phyloP scores from a whole-genome alignment of 2,888 invertebrate genomes.

The Diplazon laetatorius region DNA sequence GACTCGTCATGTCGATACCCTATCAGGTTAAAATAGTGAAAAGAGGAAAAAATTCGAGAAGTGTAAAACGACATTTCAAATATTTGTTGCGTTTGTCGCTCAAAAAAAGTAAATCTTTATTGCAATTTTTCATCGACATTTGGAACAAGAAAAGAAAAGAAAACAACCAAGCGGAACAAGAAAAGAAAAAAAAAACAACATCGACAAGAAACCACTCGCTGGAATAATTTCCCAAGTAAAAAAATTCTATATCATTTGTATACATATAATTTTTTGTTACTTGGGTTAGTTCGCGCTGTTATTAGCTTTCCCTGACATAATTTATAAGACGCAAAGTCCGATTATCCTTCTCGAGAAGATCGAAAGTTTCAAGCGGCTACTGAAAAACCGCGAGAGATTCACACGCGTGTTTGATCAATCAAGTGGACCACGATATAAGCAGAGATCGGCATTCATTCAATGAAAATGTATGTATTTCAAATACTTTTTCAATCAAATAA shows the following conservation, averaged over 20 bases:
- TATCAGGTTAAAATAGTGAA: background rate
- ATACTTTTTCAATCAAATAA: too few relatives aligned
- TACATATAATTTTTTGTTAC: too few relatives aligned
- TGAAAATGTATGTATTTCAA: too few relatives aligned
- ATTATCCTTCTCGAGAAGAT: conserved; percentile 40
- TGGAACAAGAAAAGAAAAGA: background rate
- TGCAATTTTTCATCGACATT: background rate
- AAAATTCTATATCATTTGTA: too few relatives aligned
- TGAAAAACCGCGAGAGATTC: conserved; percentile 18
- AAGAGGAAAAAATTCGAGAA: background rate
- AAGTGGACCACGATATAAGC: conserved; percentile 33
- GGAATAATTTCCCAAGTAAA: too few relatives aligned
- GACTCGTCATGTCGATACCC: background rate
- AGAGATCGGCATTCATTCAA: too few relatives aligned
- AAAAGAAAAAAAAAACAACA: conserved; percentile 4
- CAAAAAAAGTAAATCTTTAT: background rate
- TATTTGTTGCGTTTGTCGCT: background rate
- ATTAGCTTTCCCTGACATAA: conserved; percentile 43
- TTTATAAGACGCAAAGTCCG: conserved; percentile 12
- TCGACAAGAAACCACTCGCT: background rate
- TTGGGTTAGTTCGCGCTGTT: too few relatives aligned
- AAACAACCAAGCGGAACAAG: background rate
- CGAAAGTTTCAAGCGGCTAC: conserved; percentile 26
- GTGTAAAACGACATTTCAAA: background rate
- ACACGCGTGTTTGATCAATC: conserved; percentile 54